Evolutionary conservation across 1,140 invertebrate species (phyloP).

Genomic region (Drosophila kohkoa): DNA sequence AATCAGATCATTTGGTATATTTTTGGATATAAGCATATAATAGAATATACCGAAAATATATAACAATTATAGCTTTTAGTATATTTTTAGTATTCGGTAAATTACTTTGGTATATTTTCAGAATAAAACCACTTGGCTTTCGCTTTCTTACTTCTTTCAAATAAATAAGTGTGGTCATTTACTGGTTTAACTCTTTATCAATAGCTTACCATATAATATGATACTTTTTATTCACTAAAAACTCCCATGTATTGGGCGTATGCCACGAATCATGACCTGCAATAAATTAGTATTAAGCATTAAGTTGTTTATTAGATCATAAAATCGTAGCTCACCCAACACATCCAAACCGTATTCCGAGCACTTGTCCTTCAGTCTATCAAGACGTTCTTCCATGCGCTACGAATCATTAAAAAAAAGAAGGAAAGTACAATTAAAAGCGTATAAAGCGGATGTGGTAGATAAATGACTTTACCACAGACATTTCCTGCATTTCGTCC

Average conservation of each 20-base stretch:
- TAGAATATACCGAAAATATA: too few species aligned
- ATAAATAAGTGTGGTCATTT: too few species aligned
- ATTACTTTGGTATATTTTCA: too few species aligned
- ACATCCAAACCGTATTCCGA: constrained; percentile 86
- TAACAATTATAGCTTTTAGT: too few species aligned
- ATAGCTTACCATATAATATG: constrained; percentile 89
- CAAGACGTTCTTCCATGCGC: constrained; percentile 85
- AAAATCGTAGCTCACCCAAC: constrained; percentile 66
- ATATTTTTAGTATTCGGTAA: too few species aligned
- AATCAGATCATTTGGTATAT: too few species aligned
- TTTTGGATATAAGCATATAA: too few species aligned
- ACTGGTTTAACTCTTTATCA: neutral
- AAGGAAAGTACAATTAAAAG: neutral
- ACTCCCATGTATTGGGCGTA: constrained; percentile 93
- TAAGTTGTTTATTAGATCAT: neutral
- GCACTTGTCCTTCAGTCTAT: constrained; percentile 86
- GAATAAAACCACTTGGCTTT: too few species aligned
- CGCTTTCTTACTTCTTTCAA: too few species aligned
- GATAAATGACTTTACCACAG: constrained; percentile 29
- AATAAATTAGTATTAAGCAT: constrained; percentile 20
- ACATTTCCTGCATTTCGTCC: constrained; percentile 84
- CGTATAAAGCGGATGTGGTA: neutral
- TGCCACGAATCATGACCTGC: constrained; percentile 88
- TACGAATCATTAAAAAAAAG: constrained; percentile 26
- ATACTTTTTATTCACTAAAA: constrained; percentile 91